phyloP scores from a whole-genome alignment of 2,113 vertebrate genomes.

The Pomatorhinus ruficollis region DNA sequence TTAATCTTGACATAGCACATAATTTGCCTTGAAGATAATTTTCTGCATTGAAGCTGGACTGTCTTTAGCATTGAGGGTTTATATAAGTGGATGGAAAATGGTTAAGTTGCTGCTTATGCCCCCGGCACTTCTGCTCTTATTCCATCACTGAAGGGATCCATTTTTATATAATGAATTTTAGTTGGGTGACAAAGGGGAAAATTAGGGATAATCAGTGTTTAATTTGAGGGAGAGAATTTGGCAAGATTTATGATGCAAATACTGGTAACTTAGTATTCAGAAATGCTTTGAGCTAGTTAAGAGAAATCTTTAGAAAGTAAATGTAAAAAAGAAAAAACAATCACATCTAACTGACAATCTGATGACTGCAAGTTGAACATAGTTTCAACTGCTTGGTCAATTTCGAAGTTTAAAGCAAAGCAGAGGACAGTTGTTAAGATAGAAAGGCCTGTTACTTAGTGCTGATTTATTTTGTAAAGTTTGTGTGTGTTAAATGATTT shows the following conservation, averaged over 20 bases:
- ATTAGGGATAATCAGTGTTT: background rate
- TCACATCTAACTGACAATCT: background rate
- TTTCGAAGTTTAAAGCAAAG: background rate
- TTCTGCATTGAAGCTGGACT: background rate
- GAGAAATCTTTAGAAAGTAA: background rate
- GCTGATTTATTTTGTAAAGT: background rate
- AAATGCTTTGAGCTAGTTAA: background rate
- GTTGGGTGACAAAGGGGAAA: background rate
- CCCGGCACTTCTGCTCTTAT: accelerated
- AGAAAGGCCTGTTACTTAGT: background rate
- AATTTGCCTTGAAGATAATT: background rate
- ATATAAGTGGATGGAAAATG: background rate
- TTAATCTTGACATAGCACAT: background rate
- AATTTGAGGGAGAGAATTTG: background rate
- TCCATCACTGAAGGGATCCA: background rate
- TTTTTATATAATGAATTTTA: background rate
- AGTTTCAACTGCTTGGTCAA: background rate
- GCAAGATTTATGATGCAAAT: background rate
- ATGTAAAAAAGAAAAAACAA: background rate
- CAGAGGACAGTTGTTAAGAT: background rate
- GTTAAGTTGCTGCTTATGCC: background rate
- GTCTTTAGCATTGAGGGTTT: background rate
- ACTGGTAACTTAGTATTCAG: background rate
- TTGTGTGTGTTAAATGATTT: background rate
- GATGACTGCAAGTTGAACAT: background rate